Evolutionary conservation across 2,888 invertebrate genomes (phyloP).

Genomic region (Archips xylosteana): DNA sequence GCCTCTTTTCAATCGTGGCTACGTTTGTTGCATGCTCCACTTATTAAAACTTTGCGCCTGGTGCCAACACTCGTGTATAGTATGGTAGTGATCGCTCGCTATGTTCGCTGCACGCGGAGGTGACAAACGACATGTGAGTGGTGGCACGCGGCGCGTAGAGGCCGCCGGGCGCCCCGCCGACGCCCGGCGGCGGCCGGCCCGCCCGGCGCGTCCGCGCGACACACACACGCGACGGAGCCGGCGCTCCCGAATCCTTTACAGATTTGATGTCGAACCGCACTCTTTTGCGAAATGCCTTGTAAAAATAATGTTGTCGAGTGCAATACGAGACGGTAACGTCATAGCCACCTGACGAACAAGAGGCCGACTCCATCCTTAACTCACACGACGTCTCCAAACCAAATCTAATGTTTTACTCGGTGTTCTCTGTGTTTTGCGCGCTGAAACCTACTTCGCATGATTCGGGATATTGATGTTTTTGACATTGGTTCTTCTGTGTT

Average conservation of each 20-base stretch:
- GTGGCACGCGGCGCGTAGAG: slow-evolving; percentile 64
- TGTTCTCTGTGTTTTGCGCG: slow-evolving; percentile 79
- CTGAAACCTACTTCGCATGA: slow-evolving; percentile 82
- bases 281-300: slow-evolving; percentile 18
- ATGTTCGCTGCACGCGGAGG: slow-evolving; percentile 32
- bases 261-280: slow-evolving; percentile 55
- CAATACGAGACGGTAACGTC: slow-evolving; percentile 26
- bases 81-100: slow-evolving; percentile 32
- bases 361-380: slow-evolving; percentile 71
- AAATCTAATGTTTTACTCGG: slow-evolving; percentile 68
- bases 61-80: slow-evolving; percentile 51
- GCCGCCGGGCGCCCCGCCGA: slow-evolving; percentile 53
- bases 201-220: slow-evolving; percentile 26
- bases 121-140: slow-evolving; percentile 43
- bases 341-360: slow-evolving; percentile 32
- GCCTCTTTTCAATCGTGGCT: slow-evolving; percentile 59
- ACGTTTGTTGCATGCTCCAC: slow-evolving; percentile 76
- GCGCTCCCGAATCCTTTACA: slow-evolving; percentile 71
- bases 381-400: slow-evolving; percentile 65
- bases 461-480: slow-evolving; percentile 75
- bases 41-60: slow-evolving; percentile 61
- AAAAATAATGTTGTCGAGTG: slow-evolving; percentile 29
- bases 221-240: slow-evolving; percentile 78
- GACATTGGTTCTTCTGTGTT: slow-evolving; percentile 56
- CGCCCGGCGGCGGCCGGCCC: slow-evolving; percentile 51